A percentile compares a stretch with the other conserved stretches of the same genome.
Evolutionary conservation across 2,797 vertebrate genomes (phyloP).

Genomic region (Carcharodon carcharias): DNA sequence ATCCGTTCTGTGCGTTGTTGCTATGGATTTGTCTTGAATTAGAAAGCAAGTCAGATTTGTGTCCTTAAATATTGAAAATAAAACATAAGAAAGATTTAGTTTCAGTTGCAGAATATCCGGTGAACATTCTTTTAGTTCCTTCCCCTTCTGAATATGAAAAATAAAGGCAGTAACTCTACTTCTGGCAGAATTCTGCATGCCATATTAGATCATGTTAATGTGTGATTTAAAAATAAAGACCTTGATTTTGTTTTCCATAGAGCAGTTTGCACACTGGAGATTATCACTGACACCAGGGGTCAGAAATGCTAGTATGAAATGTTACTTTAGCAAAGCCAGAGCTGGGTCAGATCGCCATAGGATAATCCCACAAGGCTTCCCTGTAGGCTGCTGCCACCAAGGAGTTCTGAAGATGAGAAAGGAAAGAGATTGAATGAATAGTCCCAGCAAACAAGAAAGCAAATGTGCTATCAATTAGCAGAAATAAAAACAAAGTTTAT

Average conservation of each 20-base stretch:
- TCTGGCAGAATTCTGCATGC: background rate
- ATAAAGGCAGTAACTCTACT: background rate
- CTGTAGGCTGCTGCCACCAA: constrained; percentile 69
- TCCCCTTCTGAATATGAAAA: background rate
- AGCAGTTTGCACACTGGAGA: constrained; percentile 53
- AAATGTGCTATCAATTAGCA: constrained; percentile 95
- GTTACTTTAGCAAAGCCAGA: constrained; percentile 76
- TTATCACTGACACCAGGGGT: constrained; percentile 64
- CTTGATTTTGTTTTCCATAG: constrained; percentile 44
- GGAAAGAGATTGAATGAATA: constrained; percentile 78
- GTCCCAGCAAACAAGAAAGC: constrained; percentile 69
- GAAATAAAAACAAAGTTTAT: constrained; percentile 94
- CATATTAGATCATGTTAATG: background rate
- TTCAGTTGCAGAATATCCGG: background rate
- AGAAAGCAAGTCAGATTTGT: background rate
- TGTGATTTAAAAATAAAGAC: constrained; percentile 21
- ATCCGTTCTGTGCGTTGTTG: background rate
- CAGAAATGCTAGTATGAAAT: constrained; percentile 64
- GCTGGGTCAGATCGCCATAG: constrained; percentile 75
- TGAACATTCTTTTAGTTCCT: background rate
- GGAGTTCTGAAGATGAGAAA: constrained; percentile 82
- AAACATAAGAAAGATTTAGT: background rate
- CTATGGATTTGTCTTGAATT: background rate
- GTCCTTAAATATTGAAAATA: background rate
- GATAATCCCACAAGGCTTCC: constrained; percentile 73